Base-by-base conservation (phyloP, 2,888 invertebrate genomes). In the Orchestes rusci region DNA sequence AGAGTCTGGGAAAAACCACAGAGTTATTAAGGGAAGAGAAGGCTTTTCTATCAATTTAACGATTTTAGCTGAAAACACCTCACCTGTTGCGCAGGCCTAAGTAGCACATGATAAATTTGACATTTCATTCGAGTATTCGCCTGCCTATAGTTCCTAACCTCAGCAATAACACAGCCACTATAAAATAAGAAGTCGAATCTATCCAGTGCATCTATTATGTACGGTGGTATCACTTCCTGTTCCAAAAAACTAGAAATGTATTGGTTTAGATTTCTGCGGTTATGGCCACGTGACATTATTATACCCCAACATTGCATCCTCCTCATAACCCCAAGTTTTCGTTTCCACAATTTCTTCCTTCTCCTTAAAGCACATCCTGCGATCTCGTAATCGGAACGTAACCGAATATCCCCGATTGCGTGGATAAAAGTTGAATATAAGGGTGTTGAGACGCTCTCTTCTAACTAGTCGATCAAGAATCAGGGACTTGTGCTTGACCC, bases 371-470 rank as follows among this genome's bases (percentile, higher is more conserved):
- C 43, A 37, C 47, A 46, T 46, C 12, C 13, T 20, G 12, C 39
- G 60, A 54, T 47, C 43, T 31, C 49, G 48, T 23, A 52, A 52
- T 32, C 62, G 58, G 53, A 66, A 63, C 41, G 62, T 60, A 57
- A 72, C 61, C 43, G 90, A 87, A 72, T 90, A 93, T 58, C 93
- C 93, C 70, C 92, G 90, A 72, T 90, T 89, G 43, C 86, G 89
- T 48, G 91, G 87, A 72, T 92, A 90, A 59, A 94, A 74, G 72
- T 91, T 94, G 59, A 94, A 76, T 61, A 93, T 84, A 64, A 94
- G 74, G 54, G 90, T 91, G 67, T 90, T 90, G 59, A 93, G 76
- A 67, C 82, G 82, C 70, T 93, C 91, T 62, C 79, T 78, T 63
- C 82, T 80, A 64, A 92, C 81, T 61, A 93, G 73, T 68, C 89